phyloP scores from a whole-genome alignment of 2,888 invertebrate species.

The Oeneis ivallda region DNA sequence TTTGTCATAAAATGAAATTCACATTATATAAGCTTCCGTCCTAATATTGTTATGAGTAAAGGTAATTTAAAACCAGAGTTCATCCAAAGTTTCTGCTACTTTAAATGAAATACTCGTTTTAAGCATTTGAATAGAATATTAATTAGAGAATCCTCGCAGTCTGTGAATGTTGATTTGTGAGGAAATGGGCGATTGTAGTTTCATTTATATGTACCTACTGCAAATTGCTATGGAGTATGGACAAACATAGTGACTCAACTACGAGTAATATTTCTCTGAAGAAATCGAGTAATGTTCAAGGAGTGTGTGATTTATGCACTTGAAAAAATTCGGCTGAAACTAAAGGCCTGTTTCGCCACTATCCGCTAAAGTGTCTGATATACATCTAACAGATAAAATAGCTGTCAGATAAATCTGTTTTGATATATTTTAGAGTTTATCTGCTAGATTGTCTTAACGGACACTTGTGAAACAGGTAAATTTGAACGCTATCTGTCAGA shows the following conservation, averaged over 20 bases:
- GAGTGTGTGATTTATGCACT: background rate
- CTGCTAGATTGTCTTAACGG: too few species aligned
- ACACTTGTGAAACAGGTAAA: too few species aligned
- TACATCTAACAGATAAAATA: too few species aligned
- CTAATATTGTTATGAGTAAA: background rate
- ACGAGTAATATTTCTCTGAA: background rate
- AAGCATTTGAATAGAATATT: slow-evolving; percentile 13
- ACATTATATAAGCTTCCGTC: slow-evolving; percentile 7
- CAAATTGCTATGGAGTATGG: background rate
- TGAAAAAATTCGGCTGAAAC: background rate
- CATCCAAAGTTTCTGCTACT: slow-evolving; percentile 2
- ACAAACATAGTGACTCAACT: slow-evolving; percentile 1
- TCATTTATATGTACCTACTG: background rate
- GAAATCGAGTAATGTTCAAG: background rate
- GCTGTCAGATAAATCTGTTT: too few species aligned
- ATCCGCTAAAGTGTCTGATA: too few species aligned
- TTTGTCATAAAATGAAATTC: slow-evolving; percentile 5
- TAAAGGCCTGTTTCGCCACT: too few species aligned
- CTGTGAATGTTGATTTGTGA: slow-evolving; percentile 12
- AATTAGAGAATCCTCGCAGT: background rate
- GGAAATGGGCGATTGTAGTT: background rate
- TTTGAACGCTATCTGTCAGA: too few species aligned
- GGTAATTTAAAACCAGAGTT: slow-evolving; percentile 6
- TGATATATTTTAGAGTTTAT: too few species aligned
- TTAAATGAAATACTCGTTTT: slow-evolving; percentile 12